Evolutionary conservation across 2,888 invertebrate genomes (phyloP), one percentile per base, ranked within the genome.

Genomic region (Drosophila helvetica): DNA sequence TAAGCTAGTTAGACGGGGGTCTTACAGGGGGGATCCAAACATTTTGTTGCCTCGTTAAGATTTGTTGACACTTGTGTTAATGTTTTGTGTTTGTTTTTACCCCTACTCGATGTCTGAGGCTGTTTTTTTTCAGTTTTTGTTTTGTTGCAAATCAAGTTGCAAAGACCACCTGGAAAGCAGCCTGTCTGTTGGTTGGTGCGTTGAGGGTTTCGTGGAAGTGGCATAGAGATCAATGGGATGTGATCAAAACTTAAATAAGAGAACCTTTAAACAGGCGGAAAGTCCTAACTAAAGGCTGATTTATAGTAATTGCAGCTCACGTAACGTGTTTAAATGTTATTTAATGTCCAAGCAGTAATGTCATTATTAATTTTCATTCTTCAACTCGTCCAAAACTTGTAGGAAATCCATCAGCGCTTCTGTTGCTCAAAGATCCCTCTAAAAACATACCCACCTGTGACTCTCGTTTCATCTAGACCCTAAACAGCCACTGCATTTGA

Each of bases 11-110:
- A 57, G 54, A 19, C 19, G 19, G 17, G 51, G 52, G 27, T n/a
- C 18, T 25, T 30, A 46, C 58, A n/a, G 33, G 52, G 52, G 73
- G 30, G 43, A 61, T 19, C 42, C 80, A 74, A 59, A 62, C 82
- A 86, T 86, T 81, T 84, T 84, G 85, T 81, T 77, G 47, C 66
- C 79, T 83, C 84, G 86, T 88, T 78, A 79, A 83, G 75, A 64
- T 86, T 82, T 82, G 86, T 87, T 87, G 88, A 83, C 82, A 82
- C 83, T 71, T 82, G 66, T 74, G 69, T 79, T 81, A 79, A 84
- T 79, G 82, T 60, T 81, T 75, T 62, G 61, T 78, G 54, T 61
- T 72, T 54, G 67, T 60, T 56, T 60, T 51, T 60, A 54, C 45
- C 47, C 27, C n/a, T 3, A 10, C 22, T 53, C 54, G 55, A 50